Percentiles rank a stretch among this genome's conserved stretches.
phyloP scores from a whole-genome alignment of 2,888 invertebrate genomes.

The Atherix ibis region DNA sequence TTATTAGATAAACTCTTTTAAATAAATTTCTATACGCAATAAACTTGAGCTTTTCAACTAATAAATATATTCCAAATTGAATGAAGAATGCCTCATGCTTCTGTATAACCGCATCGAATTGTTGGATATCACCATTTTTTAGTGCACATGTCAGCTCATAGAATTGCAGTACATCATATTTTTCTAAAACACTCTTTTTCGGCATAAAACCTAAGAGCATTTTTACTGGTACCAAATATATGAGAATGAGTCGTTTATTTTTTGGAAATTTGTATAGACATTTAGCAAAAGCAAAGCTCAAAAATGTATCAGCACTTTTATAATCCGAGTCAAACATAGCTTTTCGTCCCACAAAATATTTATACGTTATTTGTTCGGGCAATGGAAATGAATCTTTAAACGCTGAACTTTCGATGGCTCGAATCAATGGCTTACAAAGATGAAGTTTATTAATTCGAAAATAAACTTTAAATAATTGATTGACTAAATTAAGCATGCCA shows the following conservation, averaged over 20 bases:
- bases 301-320: constrained; percentile 76
- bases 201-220: constrained; percentile 95
- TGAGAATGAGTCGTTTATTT: constrained; percentile 83
- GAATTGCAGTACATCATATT: constrained; percentile 83
- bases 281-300: constrained; percentile 84
- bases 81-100: constrained; percentile 86
- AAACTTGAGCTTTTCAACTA: constrained; percentile 90
- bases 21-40: constrained; percentile 93
- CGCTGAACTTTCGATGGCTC: constrained; percentile 88
- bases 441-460: constrained; percentile 83
- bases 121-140: constrained; percentile 73
- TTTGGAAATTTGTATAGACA: constrained; percentile 66
- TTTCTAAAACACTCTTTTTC: constrained; percentile 58
- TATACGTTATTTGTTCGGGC: constrained; percentile 90
- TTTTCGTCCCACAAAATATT: constrained; percentile 92
- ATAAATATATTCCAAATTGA: constrained; percentile 90
- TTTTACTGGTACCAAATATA: constrained; percentile 91
- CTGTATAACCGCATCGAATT: constrained; percentile 69
- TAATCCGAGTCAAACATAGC: constrained; percentile 98
- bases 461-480: constrained; percentile 89
- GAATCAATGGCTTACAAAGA: constrained; percentile 82
- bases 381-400: constrained; percentile 80
- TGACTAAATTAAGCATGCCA: constrained; percentile 91
- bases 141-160: constrained; percentile 78
- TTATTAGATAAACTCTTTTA: constrained; percentile 64